Percentiles rank a stretch among this genome's conserved stretches.
phyloP scores from a whole-genome alignment of 2,888 invertebrate genomes.

The Cetonia aurata region DNA sequence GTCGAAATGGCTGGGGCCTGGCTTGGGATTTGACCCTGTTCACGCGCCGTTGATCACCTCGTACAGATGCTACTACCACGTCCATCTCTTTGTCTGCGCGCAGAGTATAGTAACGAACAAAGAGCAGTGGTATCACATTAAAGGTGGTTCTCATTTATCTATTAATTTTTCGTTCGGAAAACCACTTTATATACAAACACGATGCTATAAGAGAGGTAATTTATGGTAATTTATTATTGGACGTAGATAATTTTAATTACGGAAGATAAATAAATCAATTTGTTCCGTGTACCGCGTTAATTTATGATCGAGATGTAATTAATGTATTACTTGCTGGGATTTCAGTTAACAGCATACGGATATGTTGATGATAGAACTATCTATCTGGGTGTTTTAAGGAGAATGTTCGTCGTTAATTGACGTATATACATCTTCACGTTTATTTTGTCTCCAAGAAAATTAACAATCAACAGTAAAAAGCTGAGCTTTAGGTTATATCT shows the following conservation, averaged over 20 bases:
- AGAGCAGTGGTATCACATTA: not conserved
- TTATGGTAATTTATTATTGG: constrained; percentile 21
- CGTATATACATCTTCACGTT: too few species aligned
- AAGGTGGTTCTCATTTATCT: too few species aligned
- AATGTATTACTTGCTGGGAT: constrained; percentile 7
- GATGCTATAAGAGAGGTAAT: not conserved
- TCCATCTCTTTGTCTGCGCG: constrained; percentile 44
- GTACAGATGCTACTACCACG: constrained; percentile 65
- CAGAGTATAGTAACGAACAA: not conserved
- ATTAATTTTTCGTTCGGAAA: too few species aligned
- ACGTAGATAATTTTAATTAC: constrained; percentile 27
- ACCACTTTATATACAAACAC: not conserved
- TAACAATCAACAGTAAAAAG: too few species aligned
- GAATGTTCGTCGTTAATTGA: too few species aligned
- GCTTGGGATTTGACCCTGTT: constrained; percentile 68
- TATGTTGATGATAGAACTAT: constrained; percentile 6
- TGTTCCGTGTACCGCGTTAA: constrained; percentile 15
- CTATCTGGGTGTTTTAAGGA: not conserved
- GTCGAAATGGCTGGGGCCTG: constrained; percentile 66
- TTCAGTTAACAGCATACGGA: constrained; percentile 1
- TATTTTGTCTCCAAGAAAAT: too few species aligned
- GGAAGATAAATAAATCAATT: constrained; percentile 32
- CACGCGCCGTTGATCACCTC: constrained; percentile 71
- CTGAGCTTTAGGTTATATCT: too few species aligned
- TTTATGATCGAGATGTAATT: constrained; percentile 19